These are phyloP conservation scores for Adoxophyes honmai DNA, from an alignment of 1,140 invertebrate species.

Conservation along the genomic window DNA sequence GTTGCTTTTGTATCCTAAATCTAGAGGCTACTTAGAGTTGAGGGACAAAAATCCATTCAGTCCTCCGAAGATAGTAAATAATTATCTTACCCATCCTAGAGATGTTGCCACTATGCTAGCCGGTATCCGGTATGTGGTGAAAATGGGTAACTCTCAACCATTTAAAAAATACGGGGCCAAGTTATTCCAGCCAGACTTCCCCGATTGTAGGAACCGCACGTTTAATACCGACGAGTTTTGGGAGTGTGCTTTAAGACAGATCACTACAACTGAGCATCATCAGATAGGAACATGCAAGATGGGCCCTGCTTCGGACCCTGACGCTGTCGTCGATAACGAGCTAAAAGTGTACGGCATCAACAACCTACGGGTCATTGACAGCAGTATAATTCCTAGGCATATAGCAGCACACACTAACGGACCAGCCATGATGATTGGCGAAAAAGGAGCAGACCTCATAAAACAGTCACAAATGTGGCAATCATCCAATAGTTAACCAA, in stretches of 20 bases:
- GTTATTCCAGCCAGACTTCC: slow-evolving; percentile 78
- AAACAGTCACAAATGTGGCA: slow-evolving; percentile 76
- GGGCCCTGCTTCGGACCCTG: slow-evolving; percentile 81
- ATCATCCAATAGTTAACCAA: neutral
- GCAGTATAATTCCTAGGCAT: slow-evolving; percentile 86
- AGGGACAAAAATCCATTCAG: slow-evolving; percentile 84
- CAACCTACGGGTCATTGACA: slow-evolving; percentile 86
- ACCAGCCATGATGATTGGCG: slow-evolving; percentile 89
- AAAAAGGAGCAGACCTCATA: slow-evolving; percentile 90
- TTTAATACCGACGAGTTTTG: slow-evolving; percentile 84
- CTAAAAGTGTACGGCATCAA: slow-evolving; percentile 83
- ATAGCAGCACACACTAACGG: slow-evolving; percentile 85
- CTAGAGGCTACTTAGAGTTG: slow-evolving; percentile 82
- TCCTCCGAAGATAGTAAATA: slow-evolving; percentile 85
- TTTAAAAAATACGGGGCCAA: slow-evolving; percentile 79
- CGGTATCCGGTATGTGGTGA: slow-evolving; percentile 81
- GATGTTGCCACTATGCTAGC: slow-evolving; percentile 83
- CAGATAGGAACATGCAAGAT: slow-evolving; percentile 86
- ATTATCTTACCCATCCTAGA: slow-evolving; percentile 82
- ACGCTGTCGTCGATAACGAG: slow-evolving; percentile 85
- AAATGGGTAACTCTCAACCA: slow-evolving; percentile 78
- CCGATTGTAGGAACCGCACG: slow-evolving; percentile 75
- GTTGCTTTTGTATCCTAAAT: slow-evolving; percentile 86
- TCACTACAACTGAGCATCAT: slow-evolving; percentile 83
- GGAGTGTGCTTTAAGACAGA: slow-evolving; percentile 82